Evolutionary conservation across 1,140 invertebrate genomes (phyloP), one percentile per base, ranked within the genome.

Genomic region (Globodera rostochiensis): DNA sequence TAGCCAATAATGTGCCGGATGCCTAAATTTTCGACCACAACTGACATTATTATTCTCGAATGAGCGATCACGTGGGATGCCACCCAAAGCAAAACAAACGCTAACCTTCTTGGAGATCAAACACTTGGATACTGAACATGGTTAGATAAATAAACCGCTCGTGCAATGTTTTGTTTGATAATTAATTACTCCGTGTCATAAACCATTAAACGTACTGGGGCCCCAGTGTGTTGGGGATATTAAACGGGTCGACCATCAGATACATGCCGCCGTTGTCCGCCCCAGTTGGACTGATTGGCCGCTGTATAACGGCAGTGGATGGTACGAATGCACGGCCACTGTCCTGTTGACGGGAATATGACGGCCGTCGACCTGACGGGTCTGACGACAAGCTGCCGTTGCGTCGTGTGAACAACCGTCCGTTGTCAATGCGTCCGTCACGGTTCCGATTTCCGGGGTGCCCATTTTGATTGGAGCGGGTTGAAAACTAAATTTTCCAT

Each of bases 1-100:
- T 78, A 78, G n/a, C 77, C 77, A 78, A 78, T 46, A 78, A 78
- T 78, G 46, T 78, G 77, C 45, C 70, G 77, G 11, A 45, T 78
- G 66, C 60, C 77, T 78, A 11, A n/a, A 78, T 64, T 69, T 11
- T 36, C 50, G 60, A 11, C 13, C 21, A 73, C n/a, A 36, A n/a
- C 53, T 73, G 6, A 45, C 50, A 8, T 36, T 7, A 11, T 19
- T 53, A 21, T 64, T 6, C 13, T 19, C 57, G 19, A 4, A 64
- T n/a, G 6, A n/a, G 1, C 19, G 6, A 64, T 15, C 13, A 15
- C 5, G 11, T 19, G 57, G 19, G 7, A 64, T 64, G 69, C 2
- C 67, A 69, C 36, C 9, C 46, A 6, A 71, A 47, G n/a, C 25
- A 7, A 47, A 47, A 45, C 25, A 71, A n/a, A 45, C 11, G 25